Evolutionary conservation across 1,140 invertebrate genomes (phyloP).

Genomic region (Caenorhabditis inopinata): DNA sequence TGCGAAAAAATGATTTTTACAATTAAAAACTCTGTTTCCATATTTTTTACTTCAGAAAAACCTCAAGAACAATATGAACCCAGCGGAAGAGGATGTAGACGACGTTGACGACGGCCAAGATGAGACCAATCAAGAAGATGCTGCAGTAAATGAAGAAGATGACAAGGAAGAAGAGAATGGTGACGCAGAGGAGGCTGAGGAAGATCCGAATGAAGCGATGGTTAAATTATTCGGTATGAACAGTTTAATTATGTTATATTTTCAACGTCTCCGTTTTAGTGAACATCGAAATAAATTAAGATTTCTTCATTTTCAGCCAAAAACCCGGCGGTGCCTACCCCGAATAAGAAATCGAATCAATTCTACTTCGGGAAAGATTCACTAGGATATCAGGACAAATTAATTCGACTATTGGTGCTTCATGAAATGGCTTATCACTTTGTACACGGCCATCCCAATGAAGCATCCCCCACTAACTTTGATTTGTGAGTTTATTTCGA

Average conservation of each 20-base stretch:
- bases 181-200: not conserved
- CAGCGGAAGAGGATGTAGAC: not conserved
- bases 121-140: not conserved
- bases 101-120: not conserved
- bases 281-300: too few relatives aligned
- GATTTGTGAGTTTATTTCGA: slow-evolving; percentile 10
- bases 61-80: too few relatives aligned
- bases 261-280: too few relatives aligned
- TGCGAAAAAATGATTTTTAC: too few relatives aligned
- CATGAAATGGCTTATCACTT: slow-evolving; percentile 54
- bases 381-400: slow-evolving; percentile 52
- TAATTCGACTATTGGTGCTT: slow-evolving; percentile 46
- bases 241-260: too few relatives aligned
- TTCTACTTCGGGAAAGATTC: slow-evolving; percentile 28
- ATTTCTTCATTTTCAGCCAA: too few relatives aligned
- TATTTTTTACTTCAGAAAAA: too few relatives aligned
- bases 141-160: not conserved
- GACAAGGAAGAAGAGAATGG: not conserved
- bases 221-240: not conserved
- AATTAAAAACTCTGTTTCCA: too few relatives aligned
- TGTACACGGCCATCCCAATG: slow-evolving; percentile 30
- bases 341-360: not conserved
- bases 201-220: not conserved
- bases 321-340: not conserved
- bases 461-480: not conserved